Percentiles rank a stretch among this genome's conserved stretches.
These are phyloP conservation scores for Turnix velox DNA, from an alignment of 2,113 vertebrate species.

Conservation along the genomic window DNA sequence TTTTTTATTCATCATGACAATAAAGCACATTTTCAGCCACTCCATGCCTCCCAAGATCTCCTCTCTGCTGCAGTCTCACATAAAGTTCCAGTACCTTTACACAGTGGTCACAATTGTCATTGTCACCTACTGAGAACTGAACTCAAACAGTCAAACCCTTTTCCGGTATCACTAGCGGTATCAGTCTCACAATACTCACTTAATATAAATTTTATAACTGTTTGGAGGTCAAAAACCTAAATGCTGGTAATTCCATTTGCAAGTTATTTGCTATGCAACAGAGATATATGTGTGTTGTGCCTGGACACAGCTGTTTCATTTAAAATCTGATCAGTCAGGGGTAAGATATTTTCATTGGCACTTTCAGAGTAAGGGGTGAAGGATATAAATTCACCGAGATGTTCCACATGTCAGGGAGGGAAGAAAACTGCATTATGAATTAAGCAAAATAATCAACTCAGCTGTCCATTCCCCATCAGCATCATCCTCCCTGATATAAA, in stretches of 20 bases:
- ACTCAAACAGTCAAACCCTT: background rate
- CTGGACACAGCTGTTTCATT: conserved; percentile 22
- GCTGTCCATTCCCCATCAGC: background rate
- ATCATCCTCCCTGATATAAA: background rate
- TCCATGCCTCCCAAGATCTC: background rate
- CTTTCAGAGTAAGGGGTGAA: background rate
- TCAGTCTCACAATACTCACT: background rate
- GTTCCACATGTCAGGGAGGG: background rate
- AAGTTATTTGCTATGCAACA: background rate
- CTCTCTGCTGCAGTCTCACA: background rate
- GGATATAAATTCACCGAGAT: background rate
- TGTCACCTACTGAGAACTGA: background rate
- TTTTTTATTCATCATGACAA: background rate
- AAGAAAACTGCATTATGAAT: background rate
- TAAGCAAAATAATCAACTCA: background rate
- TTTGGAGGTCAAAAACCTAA: background rate
- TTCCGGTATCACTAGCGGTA: background rate
- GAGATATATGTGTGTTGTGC: background rate
- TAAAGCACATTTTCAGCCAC: background rate
- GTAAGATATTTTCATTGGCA: background rate
- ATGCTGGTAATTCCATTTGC: background rate
- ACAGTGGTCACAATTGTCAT: accelerated
- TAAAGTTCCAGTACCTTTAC: background rate
- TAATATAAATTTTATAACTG: background rate
- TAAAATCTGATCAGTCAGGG: background rate